Conservation (phyloP, 2,797 vertebrate genomes). For the Triplophysa bombifrons region DNA sequence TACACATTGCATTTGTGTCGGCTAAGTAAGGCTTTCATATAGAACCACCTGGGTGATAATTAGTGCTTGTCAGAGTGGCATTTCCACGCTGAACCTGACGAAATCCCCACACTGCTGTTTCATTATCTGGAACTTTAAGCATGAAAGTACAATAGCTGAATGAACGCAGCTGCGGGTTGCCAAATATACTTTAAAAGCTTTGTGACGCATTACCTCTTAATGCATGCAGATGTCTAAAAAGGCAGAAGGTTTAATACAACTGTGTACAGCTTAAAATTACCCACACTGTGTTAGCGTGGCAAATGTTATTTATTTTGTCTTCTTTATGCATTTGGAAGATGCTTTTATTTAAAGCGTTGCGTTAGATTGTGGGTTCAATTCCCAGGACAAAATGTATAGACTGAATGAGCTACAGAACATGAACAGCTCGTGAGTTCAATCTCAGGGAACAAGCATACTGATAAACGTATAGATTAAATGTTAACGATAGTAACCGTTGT, state of each 20-base stretch:
- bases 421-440: too few species aligned
- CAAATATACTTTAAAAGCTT: conserved; percentile 17
- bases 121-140: conserved; percentile 28
- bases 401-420: too few species aligned
- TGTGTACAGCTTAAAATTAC: neutral
- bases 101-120: conserved; percentile 16
- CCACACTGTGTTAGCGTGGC: too few species aligned
- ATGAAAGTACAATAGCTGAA: conserved; percentile 19
- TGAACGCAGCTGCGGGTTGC: conserved; percentile 37
- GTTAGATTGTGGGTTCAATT: too few species aligned
- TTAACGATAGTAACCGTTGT: too few species aligned
- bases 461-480: too few species aligned
- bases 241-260: neutral
- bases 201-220: neutral
- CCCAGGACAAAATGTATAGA: too few species aligned
- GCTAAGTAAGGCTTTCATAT: conserved; percentile 29
- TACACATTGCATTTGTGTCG: conserved; percentile 15
- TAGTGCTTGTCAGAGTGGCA: conserved; percentile 28
- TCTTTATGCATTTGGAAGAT: neutral
- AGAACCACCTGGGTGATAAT: conserved; percentile 41
- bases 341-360: too few species aligned
- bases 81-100: conserved; percentile 28
- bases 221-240: conserved; percentile 2
- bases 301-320: too few species aligned
- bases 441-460: too few species aligned